Evolutionary conservation across 2,113 vertebrate genomes (phyloP).

Genomic region (Hippocampus comes): DNA sequence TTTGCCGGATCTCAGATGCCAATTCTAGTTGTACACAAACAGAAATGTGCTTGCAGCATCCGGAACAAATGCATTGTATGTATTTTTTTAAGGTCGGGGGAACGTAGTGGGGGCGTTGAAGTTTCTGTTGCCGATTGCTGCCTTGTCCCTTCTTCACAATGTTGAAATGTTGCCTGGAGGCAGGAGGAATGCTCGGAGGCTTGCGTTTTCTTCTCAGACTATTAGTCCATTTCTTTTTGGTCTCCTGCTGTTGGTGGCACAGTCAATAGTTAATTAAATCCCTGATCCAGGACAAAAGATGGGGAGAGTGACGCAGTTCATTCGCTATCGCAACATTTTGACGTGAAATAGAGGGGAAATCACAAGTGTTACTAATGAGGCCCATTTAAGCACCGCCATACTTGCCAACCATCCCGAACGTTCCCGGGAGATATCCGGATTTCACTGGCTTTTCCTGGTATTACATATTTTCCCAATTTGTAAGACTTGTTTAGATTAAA

Average conservation of each 20-base stretch:
- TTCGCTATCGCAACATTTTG: not conserved
- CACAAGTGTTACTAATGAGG: constrained; percentile 9
- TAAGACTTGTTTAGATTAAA: not conserved
- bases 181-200: constrained; percentile 37
- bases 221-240: constrained; percentile 44
- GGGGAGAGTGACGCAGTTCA: constrained; percentile 9
- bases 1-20: constrained; percentile 18
- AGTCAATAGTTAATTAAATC: constrained; percentile 66
- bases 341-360: constrained; percentile 4
- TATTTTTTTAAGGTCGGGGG: not conserved
- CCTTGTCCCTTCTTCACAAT: constrained; percentile 1
- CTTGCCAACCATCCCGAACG: not conserved
- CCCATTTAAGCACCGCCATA: not conserved
- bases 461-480: not conserved
- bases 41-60: constrained; percentile 16
- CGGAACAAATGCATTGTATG: constrained; percentile 29
- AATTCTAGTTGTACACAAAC: constrained; percentile 22
- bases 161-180: constrained; percentile 43
- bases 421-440: not conserved
- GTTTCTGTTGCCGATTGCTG: constrained; percentile 14
- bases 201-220: constrained; percentile 50
- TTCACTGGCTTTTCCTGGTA: not conserved
- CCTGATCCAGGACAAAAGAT: constrained; percentile 35
- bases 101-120: constrained; percentile 7
- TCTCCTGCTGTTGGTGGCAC: constrained; percentile 45